Evolutionary conservation across 2,797 vertebrate species (phyloP).

Genomic region (Catharus ustulatus): DNA sequence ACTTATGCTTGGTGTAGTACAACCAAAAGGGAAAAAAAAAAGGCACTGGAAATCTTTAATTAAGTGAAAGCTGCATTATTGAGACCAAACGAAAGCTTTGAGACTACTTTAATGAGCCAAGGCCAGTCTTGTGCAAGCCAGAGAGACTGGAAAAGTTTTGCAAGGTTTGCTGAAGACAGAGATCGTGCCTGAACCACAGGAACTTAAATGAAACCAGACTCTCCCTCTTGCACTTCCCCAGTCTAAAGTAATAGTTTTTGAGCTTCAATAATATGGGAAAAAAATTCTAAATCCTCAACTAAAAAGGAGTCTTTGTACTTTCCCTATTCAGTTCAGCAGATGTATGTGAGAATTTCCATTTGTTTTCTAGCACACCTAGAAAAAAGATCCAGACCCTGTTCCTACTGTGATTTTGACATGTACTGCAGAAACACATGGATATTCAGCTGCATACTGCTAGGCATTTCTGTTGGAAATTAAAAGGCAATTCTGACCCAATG

Average conservation of each 20-base stretch:
- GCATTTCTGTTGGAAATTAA: background rate
- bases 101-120: slow-evolving; percentile 29
- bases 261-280: background rate
- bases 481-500: background rate
- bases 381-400: background rate
- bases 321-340: background rate
- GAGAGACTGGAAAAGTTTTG: slow-evolving; percentile 10
- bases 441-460: background rate
- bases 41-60: slow-evolving; percentile 47
- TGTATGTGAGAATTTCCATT: background rate
- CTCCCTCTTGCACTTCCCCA: background rate
- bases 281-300: background rate
- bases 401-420: background rate
- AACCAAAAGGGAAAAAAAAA: background rate
- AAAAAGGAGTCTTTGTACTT: background rate
- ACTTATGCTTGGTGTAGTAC: background rate
- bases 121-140: background rate
- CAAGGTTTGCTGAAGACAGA: slow-evolving; percentile 27
- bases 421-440: background rate
- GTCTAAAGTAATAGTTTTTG: background rate
- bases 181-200: background rate
- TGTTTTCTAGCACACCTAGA: background rate
- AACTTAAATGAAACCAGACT: slow-evolving; percentile 47
- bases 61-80: slow-evolving; percentile 28
- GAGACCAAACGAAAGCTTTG: background rate